A percentile compares a stretch with the other conserved stretches of the same genome.
phyloP scores from a whole-genome alignment of 2,113 vertebrate genomes.

The Ivindomyrus marchei region DNA sequence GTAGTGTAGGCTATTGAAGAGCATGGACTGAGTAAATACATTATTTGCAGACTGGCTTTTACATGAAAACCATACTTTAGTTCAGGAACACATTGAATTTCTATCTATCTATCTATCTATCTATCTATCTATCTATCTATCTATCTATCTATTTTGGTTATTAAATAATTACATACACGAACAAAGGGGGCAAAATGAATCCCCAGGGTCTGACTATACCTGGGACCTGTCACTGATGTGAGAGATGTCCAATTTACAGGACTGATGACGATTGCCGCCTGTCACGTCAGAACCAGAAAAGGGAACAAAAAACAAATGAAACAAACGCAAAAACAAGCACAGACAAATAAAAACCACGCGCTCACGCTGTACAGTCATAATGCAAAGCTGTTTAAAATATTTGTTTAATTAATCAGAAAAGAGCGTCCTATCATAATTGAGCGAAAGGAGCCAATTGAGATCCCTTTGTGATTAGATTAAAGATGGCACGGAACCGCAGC shows the following conservation, averaged over 20 bases:
- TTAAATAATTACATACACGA: background rate
- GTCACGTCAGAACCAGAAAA: background rate
- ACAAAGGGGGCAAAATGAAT: background rate
- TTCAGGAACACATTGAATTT: too few species aligned
- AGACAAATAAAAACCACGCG: background rate
- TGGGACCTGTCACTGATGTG: background rate
- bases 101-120: too few species aligned
- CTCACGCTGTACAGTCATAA: background rate
- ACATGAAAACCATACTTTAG: background rate
- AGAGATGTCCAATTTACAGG: slow-evolving; percentile 1
- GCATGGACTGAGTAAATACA: background rate
- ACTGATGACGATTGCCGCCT: background rate
- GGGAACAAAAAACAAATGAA: background rate
- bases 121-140: background rate
- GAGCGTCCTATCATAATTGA: background rate
- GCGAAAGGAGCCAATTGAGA: background rate
- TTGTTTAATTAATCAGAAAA: background rate
- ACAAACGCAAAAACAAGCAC: background rate
- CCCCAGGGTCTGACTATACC: background rate
- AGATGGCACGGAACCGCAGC: background rate
- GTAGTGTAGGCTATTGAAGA: background rate
- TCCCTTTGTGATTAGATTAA: slow-evolving; percentile 2
- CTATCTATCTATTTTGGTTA: background rate
- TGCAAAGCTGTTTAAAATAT: background rate
- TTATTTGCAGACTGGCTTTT: background rate